Evolutionary conservation across 1,140 invertebrate species (phyloP), one percentile per base, ranked within the genome.

Genomic region (Ceratitis capitata): DNA sequence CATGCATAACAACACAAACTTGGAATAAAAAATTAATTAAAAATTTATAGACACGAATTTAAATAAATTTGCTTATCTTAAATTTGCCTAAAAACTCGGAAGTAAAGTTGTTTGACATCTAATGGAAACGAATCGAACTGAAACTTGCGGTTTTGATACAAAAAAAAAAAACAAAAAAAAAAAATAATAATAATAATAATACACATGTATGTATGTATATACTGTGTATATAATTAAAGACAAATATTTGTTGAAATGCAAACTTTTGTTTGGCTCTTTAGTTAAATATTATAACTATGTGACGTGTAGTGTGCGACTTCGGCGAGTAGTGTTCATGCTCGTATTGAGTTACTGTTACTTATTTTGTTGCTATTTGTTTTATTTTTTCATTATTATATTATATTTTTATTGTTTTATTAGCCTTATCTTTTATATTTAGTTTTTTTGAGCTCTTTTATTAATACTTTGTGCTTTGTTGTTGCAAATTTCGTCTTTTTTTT

Each of bases 201-300:
- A n/a, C n/a, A n/a, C n/a, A n/a, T n/a, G n/a, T n/a, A n/a, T n/a
- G n/a, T n/a, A n/a, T n/a, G n/a, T n/a, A n/a, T n/a, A n/a, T n/a
- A n/a, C n/a, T n/a, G n/a, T n/a, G n/a, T 39, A 69, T 16, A 69
- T 5, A 69, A 39, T 19, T 39, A 23, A 78, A 78, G 39, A 78
- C n/a, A 78, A 45, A 78, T 78, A 78, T 78, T 78, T 78, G 69
- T 78, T 78, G 69, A 78, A 45, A 78, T 78, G 69, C 69, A 42
- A 45, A 14, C 69, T 78, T 78, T 78, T 45, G 69, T 78, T n/a
- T 78, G 7, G 35, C 7, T 47, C 45, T 78, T n/a, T n/a, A 23
- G 35, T 35, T 78, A 45, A 78, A 47, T 32, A 78, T 78, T 78
- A n/a, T n/a, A 35, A 69, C 32, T 69, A 16, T 1, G 61, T 16